Base-by-base conservation (phyloP, 2,888 invertebrate species). In the Chrysina gloriosa region DNA sequence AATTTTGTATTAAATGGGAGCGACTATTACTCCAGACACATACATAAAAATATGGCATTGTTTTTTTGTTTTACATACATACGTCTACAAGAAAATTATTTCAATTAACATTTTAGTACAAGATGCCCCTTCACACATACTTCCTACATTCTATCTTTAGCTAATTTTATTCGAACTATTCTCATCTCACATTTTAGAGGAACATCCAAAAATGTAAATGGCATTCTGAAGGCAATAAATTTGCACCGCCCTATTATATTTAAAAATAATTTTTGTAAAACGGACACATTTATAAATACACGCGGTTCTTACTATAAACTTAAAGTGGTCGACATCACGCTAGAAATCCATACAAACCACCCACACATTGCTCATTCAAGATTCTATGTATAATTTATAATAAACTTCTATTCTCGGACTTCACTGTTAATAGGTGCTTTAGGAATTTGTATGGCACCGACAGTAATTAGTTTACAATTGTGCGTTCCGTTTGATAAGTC, bases 341-440 rank as follows among this genome's bases (percentile, higher is more conserved):
- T 58, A 39, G 25, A 23, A 58, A 23, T 36, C 39, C 58, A 58
- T 58, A 58, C 52, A 52, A 31, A 31, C 16, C 52, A 42, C 36
- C 58, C 58, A 58, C 58, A 25, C 7, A 6, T 23, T 39, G 14
- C 39, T 58, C 58, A 58, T 58, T 58, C 58, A 39, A n/a, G 23
- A 25, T 58, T 58, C 58, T 58, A 58, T 58, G 42, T 58, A 58
- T 39, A 58, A 36, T 39, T 58, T 39, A 58, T 39, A 58, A 58
- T 58, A 58, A 58, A 58, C 39, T n/a, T 31, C 31, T 58, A 58
- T 58, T 58, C 25, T 25, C 11, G 39, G 58, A 58, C 11, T 39
- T 58, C 58, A 27, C 25, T 58, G 27, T 39, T 23, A 58, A n/a
- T n/a, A n/a, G n/a, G n/a, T n/a, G n/a, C 21, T 45, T 45, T 21